Percentiles rank a stretch among this genome's conserved stretches.
These are phyloP conservation scores for Falco biarmicus DNA, from an alignment of 2,797 vertebrate genomes.

Conservation along the genomic window DNA sequence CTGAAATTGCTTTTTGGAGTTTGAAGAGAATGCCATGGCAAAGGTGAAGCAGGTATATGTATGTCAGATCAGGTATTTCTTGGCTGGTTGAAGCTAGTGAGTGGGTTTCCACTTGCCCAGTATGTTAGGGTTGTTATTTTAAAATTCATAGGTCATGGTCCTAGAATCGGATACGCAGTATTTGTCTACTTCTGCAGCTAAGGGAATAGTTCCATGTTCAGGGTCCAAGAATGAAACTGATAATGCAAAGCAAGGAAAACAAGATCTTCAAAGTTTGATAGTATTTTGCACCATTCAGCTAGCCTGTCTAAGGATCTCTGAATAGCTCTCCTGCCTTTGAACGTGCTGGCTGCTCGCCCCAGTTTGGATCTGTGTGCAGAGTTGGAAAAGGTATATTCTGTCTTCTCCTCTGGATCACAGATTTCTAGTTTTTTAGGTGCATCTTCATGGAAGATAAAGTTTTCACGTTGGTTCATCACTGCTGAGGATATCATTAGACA, in stretches of 20 bases:
- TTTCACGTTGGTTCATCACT: not conserved
- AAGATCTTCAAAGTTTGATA: not conserved
- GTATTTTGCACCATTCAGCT: not conserved
- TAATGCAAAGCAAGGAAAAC: not conserved
- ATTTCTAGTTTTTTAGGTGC: not conserved
- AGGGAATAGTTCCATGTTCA: not conserved
- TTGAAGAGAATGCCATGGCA: not conserved
- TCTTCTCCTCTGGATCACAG: not conserved
- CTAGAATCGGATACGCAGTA: not conserved
- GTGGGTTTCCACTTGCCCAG: not conserved
- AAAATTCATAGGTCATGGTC: not conserved
- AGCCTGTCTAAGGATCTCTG: not conserved
- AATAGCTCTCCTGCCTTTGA: not conserved
- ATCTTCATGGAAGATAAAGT: not conserved
- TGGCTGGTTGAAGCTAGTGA: not conserved
- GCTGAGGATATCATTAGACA: not conserved
- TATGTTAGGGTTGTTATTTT: not conserved
- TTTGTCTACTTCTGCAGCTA: not conserved
- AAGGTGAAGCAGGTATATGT: not conserved
- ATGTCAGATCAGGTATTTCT: not conserved
- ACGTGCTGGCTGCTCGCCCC: not conserved
- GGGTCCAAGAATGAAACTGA: not conserved
- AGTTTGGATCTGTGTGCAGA: not conserved
- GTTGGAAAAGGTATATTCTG: not conserved
- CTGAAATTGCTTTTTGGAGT: not conserved